Conservation (phyloP, 1,140 invertebrate genomes). For the Chrysomallon squamiferum region DNA sequence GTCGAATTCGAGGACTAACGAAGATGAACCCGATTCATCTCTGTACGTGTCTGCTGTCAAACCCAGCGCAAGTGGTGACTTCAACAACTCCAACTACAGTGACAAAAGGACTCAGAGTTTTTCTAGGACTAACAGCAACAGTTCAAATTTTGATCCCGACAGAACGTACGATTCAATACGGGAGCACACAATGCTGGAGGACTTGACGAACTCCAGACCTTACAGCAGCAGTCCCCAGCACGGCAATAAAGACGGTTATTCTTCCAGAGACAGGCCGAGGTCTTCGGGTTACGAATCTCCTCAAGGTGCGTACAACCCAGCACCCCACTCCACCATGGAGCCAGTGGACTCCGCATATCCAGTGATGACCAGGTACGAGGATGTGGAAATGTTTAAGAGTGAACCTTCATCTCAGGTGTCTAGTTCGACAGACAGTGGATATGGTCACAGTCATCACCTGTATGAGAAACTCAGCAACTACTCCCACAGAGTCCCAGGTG, state of each 20-base stretch:
- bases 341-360: slow-evolving; percentile 30
- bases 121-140: too few relatives aligned
- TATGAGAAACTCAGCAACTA: slow-evolving; percentile 43
- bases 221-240: background rate
- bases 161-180: background rate
- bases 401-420: slow-evolving; percentile 57
- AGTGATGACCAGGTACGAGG: slow-evolving; percentile 43
- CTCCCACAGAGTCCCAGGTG: slow-evolving; percentile 40
- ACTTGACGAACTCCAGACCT: too few relatives aligned
- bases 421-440: slow-evolving; percentile 60
- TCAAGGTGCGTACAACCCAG: slow-evolving; percentile 14
- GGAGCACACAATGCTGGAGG: background rate
- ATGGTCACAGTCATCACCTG: slow-evolving; percentile 47
- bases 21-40: background rate
- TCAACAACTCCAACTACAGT: too few relatives aligned
- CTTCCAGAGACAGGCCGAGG: background rate
- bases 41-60: too few relatives aligned
- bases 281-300: slow-evolving; percentile 6
- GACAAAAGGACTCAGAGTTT: too few relatives aligned
- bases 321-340: slow-evolving; percentile 26
- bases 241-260: background rate
- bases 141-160: background rate
- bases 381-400: slow-evolving; percentile 52
- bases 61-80: too few relatives aligned
- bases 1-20: background rate